These are phyloP conservation scores for Vespertilio murinus DNA, from an alignment of 2,797 vertebrate species.

Conservation along the genomic window DNA sequence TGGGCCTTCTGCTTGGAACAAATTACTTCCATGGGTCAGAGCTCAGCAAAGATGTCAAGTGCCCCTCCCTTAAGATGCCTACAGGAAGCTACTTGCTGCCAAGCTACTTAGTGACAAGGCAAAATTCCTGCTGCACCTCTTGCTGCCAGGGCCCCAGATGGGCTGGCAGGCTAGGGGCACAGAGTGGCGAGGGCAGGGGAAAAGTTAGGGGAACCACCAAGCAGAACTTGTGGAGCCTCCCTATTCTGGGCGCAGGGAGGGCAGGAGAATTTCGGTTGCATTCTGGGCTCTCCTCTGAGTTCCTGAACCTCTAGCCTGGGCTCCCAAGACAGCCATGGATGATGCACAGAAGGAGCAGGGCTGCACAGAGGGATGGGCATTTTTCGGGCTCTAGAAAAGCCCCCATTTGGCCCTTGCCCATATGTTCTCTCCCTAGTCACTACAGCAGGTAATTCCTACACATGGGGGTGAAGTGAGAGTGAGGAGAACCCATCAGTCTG, in stretches of 20 bases:
- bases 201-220: not conserved
- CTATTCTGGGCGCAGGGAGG: not conserved
- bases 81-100: not conserved
- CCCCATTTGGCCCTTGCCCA: not conserved
- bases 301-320: not conserved
- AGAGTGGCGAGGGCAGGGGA: not conserved
- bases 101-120: not conserved
- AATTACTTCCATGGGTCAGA: not conserved
- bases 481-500: not conserved
- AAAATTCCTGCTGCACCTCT: not conserved
- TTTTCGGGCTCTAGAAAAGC: not conserved
- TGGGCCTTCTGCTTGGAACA: not conserved
- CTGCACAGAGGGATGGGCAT: too few relatives aligned
- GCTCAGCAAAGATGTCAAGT: not conserved
- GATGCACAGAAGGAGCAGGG: too few relatives aligned
- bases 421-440: not conserved
- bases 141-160: not conserved
- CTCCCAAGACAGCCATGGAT: not conserved
- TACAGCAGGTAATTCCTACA: not conserved
- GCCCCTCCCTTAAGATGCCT: not conserved
- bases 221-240: not conserved
- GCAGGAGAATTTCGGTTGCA: not conserved
- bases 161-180: not conserved
- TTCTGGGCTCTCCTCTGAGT: not conserved
- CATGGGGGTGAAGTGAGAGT: not conserved